Evolutionary conservation across 35 echinoderm and acorn worm genomes (phyloP), one percentile per base, ranked within the genome.

Genomic region (Amphiura filiformis): DNA sequence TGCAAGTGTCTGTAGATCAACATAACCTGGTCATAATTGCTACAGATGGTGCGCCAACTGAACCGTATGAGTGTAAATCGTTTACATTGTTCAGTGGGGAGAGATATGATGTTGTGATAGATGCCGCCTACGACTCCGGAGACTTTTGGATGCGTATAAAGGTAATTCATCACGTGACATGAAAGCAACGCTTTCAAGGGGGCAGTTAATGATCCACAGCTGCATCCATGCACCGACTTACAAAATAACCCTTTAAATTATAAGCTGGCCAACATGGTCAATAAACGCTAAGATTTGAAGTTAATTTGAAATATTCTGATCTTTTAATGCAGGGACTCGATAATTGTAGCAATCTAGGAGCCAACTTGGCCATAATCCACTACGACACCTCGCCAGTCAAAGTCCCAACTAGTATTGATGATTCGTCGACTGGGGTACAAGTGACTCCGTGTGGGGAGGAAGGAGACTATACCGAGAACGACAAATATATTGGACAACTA

Each of bases 11-110:
- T 17, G 83, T 99, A 0, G 93, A 94, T 70, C 82, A 87, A 36
- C 93, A 95, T 70, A 90, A 84, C 17, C 35, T 99, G 57, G 81
- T 79, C 2, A 83, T 95, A 0, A 98, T 98, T 57, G 93, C 96
- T 1, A 95, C 87, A 42, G 96, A 99, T 65, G 96, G 96, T 38
- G 70, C 75, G 0, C 80, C 90, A 17, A 56, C 92, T 31, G 57
- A 99, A 65, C 87, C 93, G 1, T 32, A 87, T 0, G 39, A 31
- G 1, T 82, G 86, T 0, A 93, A 94, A 65, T 52, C 87, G 0
- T 99, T 92, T 36, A 65, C 92, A 36, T 87, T 99, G 15, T 94
- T 87, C 40, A 90, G 87, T 0, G 96, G 90, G 31, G 96, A 99
- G 35, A 65, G 91, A 41, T 93, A 31, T 35, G 93, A 90, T 39